These are phyloP conservation scores for Drosophila formosana DNA, from an alignment of 2,888 invertebrate genomes.

Conservation along the genomic window DNA sequence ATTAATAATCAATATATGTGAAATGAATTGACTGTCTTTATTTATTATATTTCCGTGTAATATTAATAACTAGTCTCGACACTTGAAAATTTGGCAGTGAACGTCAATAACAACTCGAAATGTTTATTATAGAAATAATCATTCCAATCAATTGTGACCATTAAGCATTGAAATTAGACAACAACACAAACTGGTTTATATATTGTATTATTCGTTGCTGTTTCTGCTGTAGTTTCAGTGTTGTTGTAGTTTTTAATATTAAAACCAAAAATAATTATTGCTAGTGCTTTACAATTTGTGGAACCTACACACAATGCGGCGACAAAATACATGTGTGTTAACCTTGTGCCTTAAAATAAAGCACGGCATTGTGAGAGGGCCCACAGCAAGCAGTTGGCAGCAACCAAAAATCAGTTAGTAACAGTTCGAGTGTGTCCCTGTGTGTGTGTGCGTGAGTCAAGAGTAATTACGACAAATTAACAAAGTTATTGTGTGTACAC, in stretches of 20 bases:
- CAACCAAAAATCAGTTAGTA: constrained; percentile 34
- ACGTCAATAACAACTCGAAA: constrained; percentile 22
- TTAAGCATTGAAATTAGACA: constrained; percentile 73
- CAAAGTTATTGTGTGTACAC: constrained; percentile 47
- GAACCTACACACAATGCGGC: constrained; percentile 65
- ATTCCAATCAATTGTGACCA: constrained; percentile 70
- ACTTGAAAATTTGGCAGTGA: constrained; percentile 6
- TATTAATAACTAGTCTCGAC: not conserved
- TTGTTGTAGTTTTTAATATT: constrained; percentile 55
- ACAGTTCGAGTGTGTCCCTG: constrained; percentile 7
- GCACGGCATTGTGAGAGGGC: constrained; percentile 68
- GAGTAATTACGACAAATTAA: constrained; percentile 72
- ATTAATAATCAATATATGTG: no score
- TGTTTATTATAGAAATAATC: constrained; percentile 62
- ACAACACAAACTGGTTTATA: constrained; percentile 68
- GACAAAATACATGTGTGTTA: constrained; percentile 47
- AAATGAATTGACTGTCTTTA: not conserved
- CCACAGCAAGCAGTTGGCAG: constrained; percentile 31
- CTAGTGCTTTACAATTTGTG: constrained; percentile 61
- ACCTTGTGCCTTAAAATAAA: constrained; percentile 78
- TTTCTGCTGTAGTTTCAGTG: not conserved
- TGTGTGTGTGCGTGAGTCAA: constrained; percentile 13
- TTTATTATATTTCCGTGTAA: not conserved
- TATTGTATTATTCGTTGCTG: constrained; percentile 20
- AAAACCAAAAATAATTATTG: constrained; percentile 69